Base-by-base conservation (phyloP, 2,113 vertebrate genomes). In the Dinomys branickii region DNA sequence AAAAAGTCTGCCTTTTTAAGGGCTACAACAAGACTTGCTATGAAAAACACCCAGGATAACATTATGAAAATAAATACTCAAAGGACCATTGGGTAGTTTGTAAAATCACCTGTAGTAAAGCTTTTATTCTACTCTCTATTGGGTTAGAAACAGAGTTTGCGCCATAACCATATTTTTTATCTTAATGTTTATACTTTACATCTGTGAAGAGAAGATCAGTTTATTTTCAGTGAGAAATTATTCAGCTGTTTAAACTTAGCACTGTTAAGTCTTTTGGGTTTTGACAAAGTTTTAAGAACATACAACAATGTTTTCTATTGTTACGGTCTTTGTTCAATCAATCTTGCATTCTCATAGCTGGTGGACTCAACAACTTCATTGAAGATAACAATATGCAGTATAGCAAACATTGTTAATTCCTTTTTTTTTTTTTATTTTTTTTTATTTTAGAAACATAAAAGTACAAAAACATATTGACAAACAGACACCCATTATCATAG, bases 201-300 rank as follows among this genome's bases (percentile, higher is more conserved):
- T 92, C 95, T 94, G 93, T 91, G 82, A 94, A 69, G 11, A 85
- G 3, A 59, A 88, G 52, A 85, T 67, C 26, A 33, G 30, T 91
- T 92, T 81, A 17, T 71, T 77, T 91, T 75, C 38, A 61, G 5
- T 56, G 41, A 96, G 77, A 44, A 96, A 69, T 90, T 92, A 93
- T 94, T 93, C 44, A 93, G 22, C 90, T 93, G 44, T 84, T 96
- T 93, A 78, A 71, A 61, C 13, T 75, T 73, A 52, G 38, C 8
- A 7, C 10, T 26, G 13, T 73, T 54, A 87, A 89, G 84, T 80
- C 22, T 91, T 91, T 77, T 8, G 33, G 22, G 80, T 88, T 92
- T 87, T 92, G 90, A 96, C 7, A 91, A 94, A 47, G 16, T 71
- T 93, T 94, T 93, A 90, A 87, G 92, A 94, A 94, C 1, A 2